phyloP scores from a whole-genome alignment of 2,888 invertebrate species.

The Camponotus fellah region DNA sequence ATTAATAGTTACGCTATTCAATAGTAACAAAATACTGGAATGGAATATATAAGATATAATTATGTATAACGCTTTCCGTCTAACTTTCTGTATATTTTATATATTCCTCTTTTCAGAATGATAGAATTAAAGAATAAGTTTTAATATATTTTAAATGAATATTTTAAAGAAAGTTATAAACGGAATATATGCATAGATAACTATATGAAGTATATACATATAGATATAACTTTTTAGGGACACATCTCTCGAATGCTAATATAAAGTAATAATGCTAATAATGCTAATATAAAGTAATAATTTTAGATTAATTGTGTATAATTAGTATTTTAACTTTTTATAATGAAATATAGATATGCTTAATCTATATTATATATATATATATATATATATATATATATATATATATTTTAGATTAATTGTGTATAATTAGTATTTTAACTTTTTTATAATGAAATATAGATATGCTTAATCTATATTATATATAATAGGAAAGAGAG shows the following conservation, averaged over 20 bases:
- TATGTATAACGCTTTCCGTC: neutral
- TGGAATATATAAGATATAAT: neutral
- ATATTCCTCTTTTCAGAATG: neutral
- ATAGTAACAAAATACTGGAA: neutral
- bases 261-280: neutral
- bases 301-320: neutral
- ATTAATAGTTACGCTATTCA: neutral
- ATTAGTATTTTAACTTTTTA: too few relatives aligned
- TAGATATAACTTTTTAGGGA: neutral
- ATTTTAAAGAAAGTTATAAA: neutral
- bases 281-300: neutral
- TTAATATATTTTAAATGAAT: neutral
- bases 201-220: neutral
- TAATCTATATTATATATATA: too few relatives aligned
- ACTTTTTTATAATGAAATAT: too few relatives aligned
- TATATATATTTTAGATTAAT: neutral
- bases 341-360: too few relatives aligned
- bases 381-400: too few relatives aligned
- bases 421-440: too few relatives aligned
- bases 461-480: too few relatives aligned
- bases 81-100: neutral
- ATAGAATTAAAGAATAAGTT: neutral
- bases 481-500: too few relatives aligned
- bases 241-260: neutral
- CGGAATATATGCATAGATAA: neutral